Percentiles rank a stretch among this genome's conserved stretches.
Evolutionary conservation across 1,140 invertebrate species (phyloP).

Genomic region (Zaprionus davidi): DNA sequence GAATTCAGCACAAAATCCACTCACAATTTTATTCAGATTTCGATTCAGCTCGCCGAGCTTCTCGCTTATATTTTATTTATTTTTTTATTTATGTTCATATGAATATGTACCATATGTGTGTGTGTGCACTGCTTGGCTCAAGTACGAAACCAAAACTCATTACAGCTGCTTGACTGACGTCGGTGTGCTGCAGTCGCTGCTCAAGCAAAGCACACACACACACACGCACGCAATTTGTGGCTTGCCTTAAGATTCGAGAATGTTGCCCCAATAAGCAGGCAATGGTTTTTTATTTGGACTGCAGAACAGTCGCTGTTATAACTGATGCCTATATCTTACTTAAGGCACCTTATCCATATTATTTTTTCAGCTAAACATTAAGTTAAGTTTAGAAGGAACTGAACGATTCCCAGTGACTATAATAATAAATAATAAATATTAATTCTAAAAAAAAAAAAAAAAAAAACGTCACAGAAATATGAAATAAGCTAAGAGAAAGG

Average conservation of each 20-base stretch:
- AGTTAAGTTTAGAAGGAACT: no score
- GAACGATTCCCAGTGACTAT: no score
- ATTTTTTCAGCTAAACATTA: no score
- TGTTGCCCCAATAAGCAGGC: constrained; percentile 43
- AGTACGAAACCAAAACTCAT: constrained; percentile 61
- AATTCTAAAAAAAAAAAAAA: no score
- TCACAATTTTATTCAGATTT: constrained; percentile 29
- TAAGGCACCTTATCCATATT: no score
- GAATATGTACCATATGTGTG: background rate
- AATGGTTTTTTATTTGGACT: constrained; percentile 13
- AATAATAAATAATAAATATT: no score
- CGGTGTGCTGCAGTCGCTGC: background rate
- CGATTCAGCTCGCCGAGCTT: background rate
- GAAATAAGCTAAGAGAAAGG: background rate
- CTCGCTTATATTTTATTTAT: constrained; percentile 31
- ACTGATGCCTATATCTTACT: background rate
- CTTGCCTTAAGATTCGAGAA: background rate
- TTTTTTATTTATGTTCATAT: constrained; percentile 16
- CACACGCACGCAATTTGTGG: background rate
- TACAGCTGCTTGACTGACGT: constrained; percentile 23
- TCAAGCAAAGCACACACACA: background rate
- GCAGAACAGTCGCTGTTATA: background rate
- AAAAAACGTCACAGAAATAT: background rate
- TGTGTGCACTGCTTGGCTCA: constrained; percentile 4
- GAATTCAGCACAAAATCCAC: constrained; percentile 60